Conservation (phyloP, 2,888 invertebrate species). For the Willowsia nigromaculata region DNA sequence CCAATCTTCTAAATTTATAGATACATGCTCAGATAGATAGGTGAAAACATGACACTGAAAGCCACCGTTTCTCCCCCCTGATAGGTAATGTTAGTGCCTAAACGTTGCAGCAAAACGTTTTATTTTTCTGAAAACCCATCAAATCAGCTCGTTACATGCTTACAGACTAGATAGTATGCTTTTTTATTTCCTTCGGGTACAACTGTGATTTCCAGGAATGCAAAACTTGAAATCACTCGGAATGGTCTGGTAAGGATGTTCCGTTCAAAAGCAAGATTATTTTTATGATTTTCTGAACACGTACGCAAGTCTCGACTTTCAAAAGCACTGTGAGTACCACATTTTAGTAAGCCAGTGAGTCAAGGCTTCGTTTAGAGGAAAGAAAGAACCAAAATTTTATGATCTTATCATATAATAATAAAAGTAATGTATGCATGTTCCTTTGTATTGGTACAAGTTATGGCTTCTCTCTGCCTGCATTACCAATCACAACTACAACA, state of each 20-base stretch:
- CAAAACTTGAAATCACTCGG: neutral
- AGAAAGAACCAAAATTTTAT: conserved; percentile 49
- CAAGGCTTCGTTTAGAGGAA: conserved; percentile 57
- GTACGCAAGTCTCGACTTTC: no score
- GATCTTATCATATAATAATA: conserved; percentile 53
- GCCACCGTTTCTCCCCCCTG: no score
- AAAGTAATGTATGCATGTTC: neutral
- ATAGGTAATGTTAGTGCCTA: no score
- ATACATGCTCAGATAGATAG: no score
- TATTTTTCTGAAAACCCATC: no score
- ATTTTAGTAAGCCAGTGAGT: conserved; percentile 67
- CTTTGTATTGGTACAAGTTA: neutral
- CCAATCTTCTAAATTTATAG: no score
- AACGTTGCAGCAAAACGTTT: no score
- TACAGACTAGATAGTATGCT: no score
- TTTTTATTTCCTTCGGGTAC: no score
- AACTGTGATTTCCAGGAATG: neutral
- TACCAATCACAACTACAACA: neutral
- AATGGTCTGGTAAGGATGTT: neutral
- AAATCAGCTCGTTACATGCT: no score
- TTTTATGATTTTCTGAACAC: neutral
- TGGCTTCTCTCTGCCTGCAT: neutral
- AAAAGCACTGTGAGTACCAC: no score
- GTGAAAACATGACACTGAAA: no score
- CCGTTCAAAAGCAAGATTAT: neutral